Base-by-base conservation (phyloP, 2,113 vertebrate species). In the Urocynchramus pylzowi region DNA sequence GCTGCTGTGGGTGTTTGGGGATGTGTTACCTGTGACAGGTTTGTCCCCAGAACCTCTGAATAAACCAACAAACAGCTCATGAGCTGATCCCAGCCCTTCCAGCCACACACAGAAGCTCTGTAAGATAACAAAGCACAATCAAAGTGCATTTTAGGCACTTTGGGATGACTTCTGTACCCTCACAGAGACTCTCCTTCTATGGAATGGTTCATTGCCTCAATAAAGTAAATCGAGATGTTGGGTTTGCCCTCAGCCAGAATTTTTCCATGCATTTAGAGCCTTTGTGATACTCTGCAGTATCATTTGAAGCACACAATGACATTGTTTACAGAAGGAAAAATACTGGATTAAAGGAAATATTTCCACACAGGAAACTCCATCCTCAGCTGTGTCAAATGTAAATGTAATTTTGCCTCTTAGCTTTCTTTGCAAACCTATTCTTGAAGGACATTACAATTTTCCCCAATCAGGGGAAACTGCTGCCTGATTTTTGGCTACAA, bases 71-170 rank as follows among this genome's bases (percentile, higher is more conserved):
- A 35, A 27, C 56, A 70, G 49, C 35, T 61, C 22, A 2, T 1
- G 8, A 26, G 37, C 54, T 9, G 30, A 71, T 17, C 23, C 50
- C 57, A 64, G 65, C 50, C 27, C 60, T 64, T 21, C 3, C 2
- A 44, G 35, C 7, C 49, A 10, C 13, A 3, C 30, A 16, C 39
- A 33, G 23, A 2, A 28, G 24, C 20, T 70, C 53, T 53, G 41
- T 4, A 3, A 56, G 33, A 18, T 4, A 14, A 5, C 39, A 59
- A 19, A 0, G 6, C 41, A 30, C 47, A 35, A 3, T 5, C 42
- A n/a, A 19, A 45, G 19, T 16, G 56, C n/a, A 57, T 57, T 57
- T 57, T 10, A 35, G 56, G 56, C 56, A 57, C 11, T 42, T 39
- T 7, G 23, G 68, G 69, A n/a, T 76, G 30, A 30, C 24, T 64